Evolutionary conservation across 35 echinoderm and acorn worm species (phyloP), one percentile per base, ranked within the genome.

Genomic region (Hemicentrotus pulcherrimus): DNA sequence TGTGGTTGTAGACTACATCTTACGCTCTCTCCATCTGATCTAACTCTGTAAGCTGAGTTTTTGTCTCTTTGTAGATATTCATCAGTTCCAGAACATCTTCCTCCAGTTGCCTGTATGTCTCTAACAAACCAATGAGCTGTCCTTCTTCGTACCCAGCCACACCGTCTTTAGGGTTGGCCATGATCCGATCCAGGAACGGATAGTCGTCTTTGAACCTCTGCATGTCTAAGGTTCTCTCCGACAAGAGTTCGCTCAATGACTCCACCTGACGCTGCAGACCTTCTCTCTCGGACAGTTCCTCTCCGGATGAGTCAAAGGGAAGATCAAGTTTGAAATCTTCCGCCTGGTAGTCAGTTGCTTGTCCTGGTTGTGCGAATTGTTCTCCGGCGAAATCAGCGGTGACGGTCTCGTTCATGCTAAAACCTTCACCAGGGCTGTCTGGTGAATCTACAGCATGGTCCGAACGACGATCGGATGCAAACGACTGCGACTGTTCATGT

Each of bases 1-100:
- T 55, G 15, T 10, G 12, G 50, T 86, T 86, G 86, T 12, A 33
- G 4, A 22, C 1, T 86, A 33, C 86, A 41, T 41, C 19, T 93
- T 24, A 93, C 41, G 5, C 6, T n/a, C 91, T 58, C 31, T 93
- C 46, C 46, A 93, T 93, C 22, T 12, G 32, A 15, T 31, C 46
- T 31, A 93, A 47, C 58, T 93, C 46, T 31, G 45, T 10, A 8
- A 93, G 91, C 28, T 93, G 91, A 6, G 4, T 55, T 93, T 58
- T 93, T 11, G 91, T 93, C 46, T 93, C 91, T 47, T 93, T 93
- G 30, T 93, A 93, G 8, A 93, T 93, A 58, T 93, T 93, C 91
- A 93, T 93, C 2, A 48, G 48, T 31, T 93, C 91, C 1, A 93
- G 28, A 2, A 93, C 91, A 32, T 93, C 91, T 58, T 93, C 91